Conservation (phyloP, 2,113 vertebrate genomes). For the Eupsittula cactorum region DNA sequence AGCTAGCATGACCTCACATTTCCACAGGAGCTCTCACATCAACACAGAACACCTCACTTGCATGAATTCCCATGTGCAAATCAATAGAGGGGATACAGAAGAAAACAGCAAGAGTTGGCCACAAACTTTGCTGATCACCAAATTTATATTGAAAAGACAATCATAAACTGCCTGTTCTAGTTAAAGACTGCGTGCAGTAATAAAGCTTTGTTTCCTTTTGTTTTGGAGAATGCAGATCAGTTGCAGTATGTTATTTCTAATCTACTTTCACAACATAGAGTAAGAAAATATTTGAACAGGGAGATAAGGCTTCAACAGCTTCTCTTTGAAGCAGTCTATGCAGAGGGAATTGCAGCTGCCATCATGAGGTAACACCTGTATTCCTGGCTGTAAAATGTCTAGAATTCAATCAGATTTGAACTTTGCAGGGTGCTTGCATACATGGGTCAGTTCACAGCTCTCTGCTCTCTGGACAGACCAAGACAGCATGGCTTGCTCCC, state of each 20-base stretch:
- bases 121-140: background rate
- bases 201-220: background rate
- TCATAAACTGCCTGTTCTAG: background rate
- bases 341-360: background rate
- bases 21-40: background rate
- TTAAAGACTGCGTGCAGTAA: background rate
- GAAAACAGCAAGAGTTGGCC: background rate
- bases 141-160: background rate
- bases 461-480: background rate
- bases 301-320: background rate
- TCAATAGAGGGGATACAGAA: background rate
- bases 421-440: background rate
- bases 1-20: background rate
- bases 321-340: background rate
- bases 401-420: background rate
- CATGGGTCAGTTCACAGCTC: background rate
- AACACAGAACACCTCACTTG: background rate
- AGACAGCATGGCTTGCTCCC: background rate
- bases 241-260: background rate
- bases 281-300: background rate
- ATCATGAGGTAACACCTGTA: background rate
- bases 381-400: constrained; percentile 5
- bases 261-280: background rate
- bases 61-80: background rate
- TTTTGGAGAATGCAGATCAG: background rate